phyloP scores from a whole-genome alignment of 2,797 vertebrate species.

The Halcyon smyrnensis region DNA sequence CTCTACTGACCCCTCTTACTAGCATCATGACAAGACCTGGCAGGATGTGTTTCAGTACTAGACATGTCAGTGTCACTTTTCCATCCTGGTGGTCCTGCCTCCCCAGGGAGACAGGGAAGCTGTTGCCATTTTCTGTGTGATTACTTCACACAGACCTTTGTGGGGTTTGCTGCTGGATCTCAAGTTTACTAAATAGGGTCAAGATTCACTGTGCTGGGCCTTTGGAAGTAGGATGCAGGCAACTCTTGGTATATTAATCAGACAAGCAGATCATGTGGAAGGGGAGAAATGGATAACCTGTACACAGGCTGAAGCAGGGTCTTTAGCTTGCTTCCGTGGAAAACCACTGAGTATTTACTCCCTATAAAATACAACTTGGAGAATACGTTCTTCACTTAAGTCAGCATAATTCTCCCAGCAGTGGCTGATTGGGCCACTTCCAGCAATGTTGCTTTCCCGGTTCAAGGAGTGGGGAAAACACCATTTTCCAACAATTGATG shows the following conservation, averaged over 20 bases:
- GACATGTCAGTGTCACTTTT: neutral
- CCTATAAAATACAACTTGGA: neutral
- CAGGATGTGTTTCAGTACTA: neutral
- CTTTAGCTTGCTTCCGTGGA: neutral
- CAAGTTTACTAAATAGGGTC: neutral
- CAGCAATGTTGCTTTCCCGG: neutral
- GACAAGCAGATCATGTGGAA: neutral
- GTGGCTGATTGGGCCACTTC: too few relatives aligned
- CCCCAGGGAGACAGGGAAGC: neutral
- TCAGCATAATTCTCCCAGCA: neutral
- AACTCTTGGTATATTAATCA: neutral
- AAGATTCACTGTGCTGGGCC: neutral
- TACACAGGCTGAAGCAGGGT: neutral
- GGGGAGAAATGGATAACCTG: neutral
- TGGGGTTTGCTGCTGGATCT: neutral
- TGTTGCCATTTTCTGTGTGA: neutral
- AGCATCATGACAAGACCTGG: neutral
- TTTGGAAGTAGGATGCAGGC: neutral
- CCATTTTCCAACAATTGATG: neutral
- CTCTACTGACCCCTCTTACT: neutral
- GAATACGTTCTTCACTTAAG: neutral
- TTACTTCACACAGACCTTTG: neutral
- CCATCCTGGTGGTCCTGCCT: neutral
- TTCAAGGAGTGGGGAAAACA: neutral
- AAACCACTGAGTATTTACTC: neutral